phyloP scores from a whole-genome alignment of 2,888 invertebrate species.

The Andrena trimmerana region DNA sequence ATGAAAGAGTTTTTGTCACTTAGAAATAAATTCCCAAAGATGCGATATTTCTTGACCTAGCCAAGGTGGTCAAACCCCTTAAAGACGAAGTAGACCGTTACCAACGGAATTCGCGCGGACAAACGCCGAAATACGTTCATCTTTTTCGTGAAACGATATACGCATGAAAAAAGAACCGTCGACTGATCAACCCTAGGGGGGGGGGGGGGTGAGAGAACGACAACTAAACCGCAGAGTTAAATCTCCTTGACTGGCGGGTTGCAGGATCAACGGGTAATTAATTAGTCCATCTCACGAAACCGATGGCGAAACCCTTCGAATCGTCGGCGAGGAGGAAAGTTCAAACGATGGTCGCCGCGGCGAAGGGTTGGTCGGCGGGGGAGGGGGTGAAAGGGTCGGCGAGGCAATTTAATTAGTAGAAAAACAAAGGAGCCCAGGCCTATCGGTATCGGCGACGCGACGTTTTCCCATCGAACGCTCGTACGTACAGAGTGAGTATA shows the following conservation, averaged over 20 bases:
- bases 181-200: background rate
- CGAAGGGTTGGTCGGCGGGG: constrained; percentile 38
- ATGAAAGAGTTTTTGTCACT: too few relatives aligned
- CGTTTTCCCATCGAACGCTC: constrained; percentile 73
- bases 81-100: too few relatives aligned
- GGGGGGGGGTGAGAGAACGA: background rate
- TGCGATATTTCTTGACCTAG: too few relatives aligned
- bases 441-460: constrained; percentile 74
- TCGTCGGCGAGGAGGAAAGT: constrained; percentile 67
- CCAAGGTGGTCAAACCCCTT: too few relatives aligned
- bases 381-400: constrained; percentile 36
- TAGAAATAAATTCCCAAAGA: too few relatives aligned
- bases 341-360: constrained; percentile 67
- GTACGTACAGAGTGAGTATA: constrained; percentile 51
- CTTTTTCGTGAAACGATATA: constrained; percentile 5
- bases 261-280: constrained; percentile 66
- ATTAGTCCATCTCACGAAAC: constrained; percentile 69
- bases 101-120: background rate
- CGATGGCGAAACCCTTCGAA: constrained; percentile 67
- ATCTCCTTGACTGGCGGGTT: constrained; percentile 42
- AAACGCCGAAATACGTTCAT: background rate
- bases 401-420: constrained; percentile 71
- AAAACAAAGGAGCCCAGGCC: constrained; percentile 67
- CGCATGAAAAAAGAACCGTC: constrained; percentile 11
- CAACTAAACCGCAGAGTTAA: constrained; percentile 52